These are phyloP conservation scores for Heteropelma amictum DNA, from an alignment of 2,888 invertebrate species.

Conservation along the genomic window DNA sequence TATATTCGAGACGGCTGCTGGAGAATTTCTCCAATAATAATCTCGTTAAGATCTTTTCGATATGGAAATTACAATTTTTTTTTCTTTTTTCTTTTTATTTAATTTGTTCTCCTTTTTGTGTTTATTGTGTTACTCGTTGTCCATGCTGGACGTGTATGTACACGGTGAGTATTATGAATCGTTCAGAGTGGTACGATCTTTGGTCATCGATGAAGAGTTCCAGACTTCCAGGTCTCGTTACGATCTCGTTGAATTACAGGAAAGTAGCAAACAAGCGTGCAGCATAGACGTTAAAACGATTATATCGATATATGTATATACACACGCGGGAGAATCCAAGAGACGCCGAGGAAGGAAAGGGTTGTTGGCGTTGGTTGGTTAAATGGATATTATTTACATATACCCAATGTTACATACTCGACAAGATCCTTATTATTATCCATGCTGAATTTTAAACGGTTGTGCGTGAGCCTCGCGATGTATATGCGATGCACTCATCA, in stretches of 20 bases:
- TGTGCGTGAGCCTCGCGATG: conserved; percentile 50
- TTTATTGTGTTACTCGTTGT: neutral
- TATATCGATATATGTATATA: conserved; percentile 30
- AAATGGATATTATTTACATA: conserved; percentile 57
- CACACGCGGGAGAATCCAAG: neutral
- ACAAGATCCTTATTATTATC: conserved; percentile 49
- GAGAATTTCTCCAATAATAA: neutral
- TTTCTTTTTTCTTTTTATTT: neutral
- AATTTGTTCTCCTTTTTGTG: neutral
- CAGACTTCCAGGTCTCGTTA: conserved; percentile 54
- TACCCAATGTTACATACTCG: conserved; percentile 50
- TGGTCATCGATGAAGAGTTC: conserved; percentile 23
- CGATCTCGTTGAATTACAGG: conserved; percentile 35
- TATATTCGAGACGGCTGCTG: conserved; percentile 14
- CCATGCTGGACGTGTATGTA: neutral
- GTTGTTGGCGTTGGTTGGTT: conserved; percentile 43
- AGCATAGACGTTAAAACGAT: conserved; percentile 36
- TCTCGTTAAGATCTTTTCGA: conserved; percentile 14
- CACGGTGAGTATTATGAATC: conserved; percentile 1
- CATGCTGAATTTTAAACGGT: conserved; percentile 56
- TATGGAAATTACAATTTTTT: conserved; percentile 21
- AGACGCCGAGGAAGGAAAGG: neutral
- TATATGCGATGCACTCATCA: conserved; percentile 58
- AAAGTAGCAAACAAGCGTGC: conserved; percentile 29
- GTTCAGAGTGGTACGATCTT: conserved; percentile 17